Base-by-base conservation (phyloP, 2,888 invertebrate species). In the Callyntrura guangdongensis region DNA sequence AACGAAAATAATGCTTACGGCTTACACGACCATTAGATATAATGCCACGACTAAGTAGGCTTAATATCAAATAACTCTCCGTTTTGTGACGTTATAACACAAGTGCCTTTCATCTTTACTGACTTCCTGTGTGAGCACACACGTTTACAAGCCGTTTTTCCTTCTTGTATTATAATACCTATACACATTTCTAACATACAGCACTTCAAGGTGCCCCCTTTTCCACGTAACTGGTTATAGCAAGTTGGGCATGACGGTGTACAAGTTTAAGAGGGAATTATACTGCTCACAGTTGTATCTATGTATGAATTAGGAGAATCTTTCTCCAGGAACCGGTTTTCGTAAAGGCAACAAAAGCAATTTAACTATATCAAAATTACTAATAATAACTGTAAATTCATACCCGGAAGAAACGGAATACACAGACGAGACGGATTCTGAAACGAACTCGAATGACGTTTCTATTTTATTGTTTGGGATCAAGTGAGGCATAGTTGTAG, bases 21-120 rank as follows among this genome's bases (percentile, higher is more conserved):
- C 67, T 72, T 47, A 17, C 36, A 72, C 45, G 72, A 72, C 72
- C 72, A 72, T 2, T 72, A 8, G 72, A 45, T 72, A 72, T 47
- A 47, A 25, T 69, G 45, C 36, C 17, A 72, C 72, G 4, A 45
- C 36, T n/a, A 27, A 67, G 67, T 27, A 67, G 27, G 67, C 14
- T 27, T 67, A 27, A 36, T 22, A 27, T 25, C 25, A 9, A 11
- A 64, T 27, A 27, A 14, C 36, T 14, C 27, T 67, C 11, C 11
- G 25, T 27, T 11, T 64, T 64, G 11, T 8, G 67, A 27, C 27
- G 27, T 14, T 11, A 47, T 17, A 17, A 27, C 67, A 69, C n/a
- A 72, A 72, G 61, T 11, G 17, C 72, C 9, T 72, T 72, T 72
- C 45, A 72, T 36, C 72, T 72, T 72, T 72, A 72, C 0, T 17